phyloP scores from a whole-genome alignment of 2,113 vertebrate species.

The Trinectes maculatus region DNA sequence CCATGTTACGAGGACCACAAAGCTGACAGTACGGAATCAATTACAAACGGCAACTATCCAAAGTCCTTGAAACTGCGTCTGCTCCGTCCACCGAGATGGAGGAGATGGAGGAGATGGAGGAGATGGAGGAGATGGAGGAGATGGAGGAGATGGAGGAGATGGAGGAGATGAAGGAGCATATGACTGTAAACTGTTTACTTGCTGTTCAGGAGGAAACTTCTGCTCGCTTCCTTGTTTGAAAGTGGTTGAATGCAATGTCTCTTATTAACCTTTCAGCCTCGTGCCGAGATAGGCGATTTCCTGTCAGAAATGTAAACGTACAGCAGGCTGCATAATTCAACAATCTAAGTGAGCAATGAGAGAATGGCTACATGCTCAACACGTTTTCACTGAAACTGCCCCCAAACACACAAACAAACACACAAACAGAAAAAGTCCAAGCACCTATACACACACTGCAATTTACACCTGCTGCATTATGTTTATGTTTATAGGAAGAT shows the following conservation, averaged over 20 bases:
- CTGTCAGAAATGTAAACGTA: constrained; percentile 19
- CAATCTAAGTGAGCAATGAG: constrained; percentile 6
- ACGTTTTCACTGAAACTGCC: no score
- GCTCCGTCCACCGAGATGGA: constrained; percentile 42
- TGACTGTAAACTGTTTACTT: no score
- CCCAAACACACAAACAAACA: constrained; percentile 19
- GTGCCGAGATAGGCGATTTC: constrained; percentile 22
- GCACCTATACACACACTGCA: neutral
- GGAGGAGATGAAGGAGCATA: no score
- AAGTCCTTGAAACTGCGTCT: constrained; percentile 39
- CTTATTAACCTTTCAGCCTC: constrained; percentile 12
- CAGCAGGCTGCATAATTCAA: constrained; percentile 44
- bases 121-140: constrained; percentile 35
- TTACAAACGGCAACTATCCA: constrained; percentile 45
- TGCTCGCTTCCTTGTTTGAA: neutral
- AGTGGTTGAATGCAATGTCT: neutral
- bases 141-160: constrained; percentile 46
- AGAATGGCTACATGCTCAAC: constrained; percentile 20
- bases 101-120: constrained; percentile 20
- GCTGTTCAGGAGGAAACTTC: constrained; percentile 15
- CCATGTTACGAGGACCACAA: constrained; percentile 28
- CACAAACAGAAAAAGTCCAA: neutral
- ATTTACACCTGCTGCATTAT: constrained; percentile 31
- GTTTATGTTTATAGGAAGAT: constrained; percentile 3
- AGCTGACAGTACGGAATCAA: constrained; percentile 49